Percentiles rank a stretch among this genome's conserved stretches.
phyloP scores from a whole-genome alignment of 2,113 vertebrate genomes.

The Dermatemys mawii region DNA sequence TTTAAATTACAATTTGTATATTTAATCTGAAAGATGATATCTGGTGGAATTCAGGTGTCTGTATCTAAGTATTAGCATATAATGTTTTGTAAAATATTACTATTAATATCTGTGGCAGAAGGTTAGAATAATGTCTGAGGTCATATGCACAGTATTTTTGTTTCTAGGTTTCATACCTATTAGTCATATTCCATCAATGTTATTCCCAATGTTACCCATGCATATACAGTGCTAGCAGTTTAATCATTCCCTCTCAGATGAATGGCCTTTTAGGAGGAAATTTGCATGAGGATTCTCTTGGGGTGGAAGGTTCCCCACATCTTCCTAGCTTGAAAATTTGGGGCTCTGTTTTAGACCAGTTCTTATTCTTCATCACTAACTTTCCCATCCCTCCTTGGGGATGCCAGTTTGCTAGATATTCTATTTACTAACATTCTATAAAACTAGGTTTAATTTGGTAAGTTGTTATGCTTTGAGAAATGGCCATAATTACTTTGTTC shows the following conservation, averaged over 20 bases:
- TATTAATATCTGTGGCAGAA: neutral
- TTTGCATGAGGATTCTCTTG: neutral
- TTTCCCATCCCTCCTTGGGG: neutral
- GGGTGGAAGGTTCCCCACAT: neutral
- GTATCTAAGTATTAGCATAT: neutral
- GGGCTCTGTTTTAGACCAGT: neutral
- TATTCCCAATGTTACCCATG: neutral
- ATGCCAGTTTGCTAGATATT: neutral
- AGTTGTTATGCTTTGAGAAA: neutral
- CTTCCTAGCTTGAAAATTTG: neutral
- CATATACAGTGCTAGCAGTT: neutral
- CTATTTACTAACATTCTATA: neutral
- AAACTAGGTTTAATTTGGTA: neutral
- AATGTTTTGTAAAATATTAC: neutral
- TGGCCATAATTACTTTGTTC: neutral
- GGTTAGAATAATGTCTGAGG: neutral
- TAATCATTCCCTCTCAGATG: neutral
- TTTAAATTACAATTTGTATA: neutral
- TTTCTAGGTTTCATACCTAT: neutral
- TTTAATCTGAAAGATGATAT: neutral
- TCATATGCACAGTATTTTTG: neutral
- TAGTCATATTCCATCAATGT: neutral
- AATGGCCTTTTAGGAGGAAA: neutral
- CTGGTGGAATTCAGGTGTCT: neutral
- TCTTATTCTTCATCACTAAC: rapidly evolving